Percentiles rank a stretch among this genome's conserved stretches.
phyloP scores from a whole-genome alignment of 2,888 invertebrate species.

The Resseliella maxima region DNA sequence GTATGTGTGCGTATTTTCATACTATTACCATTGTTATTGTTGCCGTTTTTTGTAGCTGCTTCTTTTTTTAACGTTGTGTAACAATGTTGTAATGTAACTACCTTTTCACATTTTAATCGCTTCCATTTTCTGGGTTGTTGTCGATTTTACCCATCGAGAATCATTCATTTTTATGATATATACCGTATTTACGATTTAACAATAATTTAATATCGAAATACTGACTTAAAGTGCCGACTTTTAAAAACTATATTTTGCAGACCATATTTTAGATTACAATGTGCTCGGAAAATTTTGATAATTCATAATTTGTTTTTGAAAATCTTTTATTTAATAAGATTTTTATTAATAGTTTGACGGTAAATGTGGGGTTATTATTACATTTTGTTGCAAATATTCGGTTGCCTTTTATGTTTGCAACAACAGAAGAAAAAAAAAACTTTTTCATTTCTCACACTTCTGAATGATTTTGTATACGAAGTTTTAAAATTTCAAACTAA shows the following conservation, averaged over 20 bases:
- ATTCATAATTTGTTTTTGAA: conserved; percentile 24
- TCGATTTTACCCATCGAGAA: neutral
- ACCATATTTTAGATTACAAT: conserved; percentile 33
- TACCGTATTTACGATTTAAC: neutral
- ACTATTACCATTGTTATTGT: neutral
- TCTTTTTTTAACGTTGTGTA: neutral
- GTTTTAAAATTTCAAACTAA: no score
- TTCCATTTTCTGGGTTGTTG: neutral
- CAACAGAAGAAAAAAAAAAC: neutral
- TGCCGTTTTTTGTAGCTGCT: neutral
- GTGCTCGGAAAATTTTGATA: neutral
- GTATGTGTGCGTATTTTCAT: neutral
- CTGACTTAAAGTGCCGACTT: neutral
- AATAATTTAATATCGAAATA: conserved; percentile 41
- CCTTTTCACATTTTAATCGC: conserved; percentile 6
- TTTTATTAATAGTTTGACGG: conserved; percentile 18
- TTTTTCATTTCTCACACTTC: neutral
- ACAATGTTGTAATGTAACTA: neutral
- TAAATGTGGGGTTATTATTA: neutral
- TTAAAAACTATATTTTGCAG: neutral
- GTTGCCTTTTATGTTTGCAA: conserved; percentile 24
- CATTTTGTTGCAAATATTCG: neutral
- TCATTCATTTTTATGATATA: neutral
- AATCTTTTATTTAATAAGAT: neutral
- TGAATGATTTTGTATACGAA: no score